phyloP scores from a whole-genome alignment of 30 jellyfish, hydroid and myxozoan genomes.

The Aurelia aurita complex sp. Pacific region DNA sequence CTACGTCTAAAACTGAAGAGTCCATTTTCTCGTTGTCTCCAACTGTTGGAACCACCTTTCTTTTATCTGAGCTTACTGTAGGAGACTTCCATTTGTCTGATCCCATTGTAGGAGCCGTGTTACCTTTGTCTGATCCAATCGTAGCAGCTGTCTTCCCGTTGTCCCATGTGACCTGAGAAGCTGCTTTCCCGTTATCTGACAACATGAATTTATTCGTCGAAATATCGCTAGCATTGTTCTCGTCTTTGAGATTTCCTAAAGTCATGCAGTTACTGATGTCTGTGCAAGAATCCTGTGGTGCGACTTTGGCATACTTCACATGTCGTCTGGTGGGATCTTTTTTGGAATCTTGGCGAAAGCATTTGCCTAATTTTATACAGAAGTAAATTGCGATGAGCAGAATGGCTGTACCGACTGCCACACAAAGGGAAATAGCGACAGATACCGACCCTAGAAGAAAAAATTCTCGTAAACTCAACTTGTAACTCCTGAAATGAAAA shows the following conservation, averaged over 20 bases:
- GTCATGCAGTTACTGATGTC: conserved; percentile 15
- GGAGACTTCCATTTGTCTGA: too few relatives aligned
- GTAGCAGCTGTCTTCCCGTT: conserved; percentile 12
- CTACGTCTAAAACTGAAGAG: not conserved
- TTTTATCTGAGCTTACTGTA: not conserved
- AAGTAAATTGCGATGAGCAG: conserved; percentile 50
- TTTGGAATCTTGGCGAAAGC: conserved; percentile 44
- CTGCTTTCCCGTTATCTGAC: conserved; percentile 38
- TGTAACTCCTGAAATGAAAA: too few relatives aligned
- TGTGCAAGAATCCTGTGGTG: conserved; percentile 42
- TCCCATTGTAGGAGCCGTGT: too few relatives aligned
- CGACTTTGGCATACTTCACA: conserved; percentile 52
- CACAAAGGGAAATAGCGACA: too few relatives aligned
- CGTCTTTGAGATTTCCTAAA: not conserved
- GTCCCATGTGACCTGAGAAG: conserved; percentile 43
- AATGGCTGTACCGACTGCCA: conserved; percentile 23
- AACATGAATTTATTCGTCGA: not conserved
- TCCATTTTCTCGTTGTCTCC: too few relatives aligned
- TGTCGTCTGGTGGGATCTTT: conserved; percentile 36
- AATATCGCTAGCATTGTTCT: conserved; percentile 25
- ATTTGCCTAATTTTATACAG: conserved; percentile 54
- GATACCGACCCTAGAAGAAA: too few relatives aligned
- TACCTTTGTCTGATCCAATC: not conserved
- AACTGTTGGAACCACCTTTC: not conserved
- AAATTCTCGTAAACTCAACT: too few relatives aligned